A percentile compares a stretch with the other conserved stretches of the same genome.
These are phyloP conservation scores for Thelaira solivaga DNA, from an alignment of 2,888 invertebrate species.

Conservation along the genomic window DNA sequence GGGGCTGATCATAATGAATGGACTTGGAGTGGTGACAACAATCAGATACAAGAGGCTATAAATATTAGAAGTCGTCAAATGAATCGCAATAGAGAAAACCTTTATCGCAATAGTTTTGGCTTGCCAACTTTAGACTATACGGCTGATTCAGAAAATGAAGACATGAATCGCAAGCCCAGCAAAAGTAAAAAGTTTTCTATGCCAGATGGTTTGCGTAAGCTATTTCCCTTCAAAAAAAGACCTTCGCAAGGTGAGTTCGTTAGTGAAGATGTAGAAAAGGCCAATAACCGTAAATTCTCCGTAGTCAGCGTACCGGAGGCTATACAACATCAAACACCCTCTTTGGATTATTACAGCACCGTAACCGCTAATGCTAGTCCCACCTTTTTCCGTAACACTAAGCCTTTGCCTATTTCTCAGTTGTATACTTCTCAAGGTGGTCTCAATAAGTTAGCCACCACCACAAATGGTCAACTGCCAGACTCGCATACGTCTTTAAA, in stretches of 20 bases:
- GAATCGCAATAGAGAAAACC: slow-evolving; percentile 66
- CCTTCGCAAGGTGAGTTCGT: slow-evolving; percentile 67
- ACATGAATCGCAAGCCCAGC: slow-evolving; percentile 64
- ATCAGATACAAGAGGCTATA: slow-evolving; percentile 76
- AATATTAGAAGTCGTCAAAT: slow-evolving; percentile 71
- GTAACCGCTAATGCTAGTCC: slow-evolving; percentile 69
- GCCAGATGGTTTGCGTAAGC: slow-evolving; percentile 73
- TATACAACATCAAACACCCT: slow-evolving; percentile 60
- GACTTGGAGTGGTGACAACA: slow-evolving; percentile 77
- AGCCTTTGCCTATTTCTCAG: slow-evolving; percentile 41
- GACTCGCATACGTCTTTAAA: slow-evolving; percentile 44
- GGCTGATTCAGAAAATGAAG: slow-evolving; percentile 67
- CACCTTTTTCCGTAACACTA: slow-evolving; percentile 67
- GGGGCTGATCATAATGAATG: slow-evolving; percentile 72
- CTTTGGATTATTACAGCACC: slow-evolving; percentile 71
- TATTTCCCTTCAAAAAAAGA: slow-evolving; percentile 75
- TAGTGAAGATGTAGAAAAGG: slow-evolving; percentile 36
- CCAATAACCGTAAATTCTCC: slow-evolving; percentile 69
- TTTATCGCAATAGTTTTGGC: slow-evolving; percentile 64
- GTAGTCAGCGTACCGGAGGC: slow-evolving; percentile 73
- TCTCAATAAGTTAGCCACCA: slow-evolving; percentile 47
- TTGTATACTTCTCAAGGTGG: slow-evolving; percentile 49
- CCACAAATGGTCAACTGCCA: slow-evolving; percentile 13
- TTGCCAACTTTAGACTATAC: slow-evolving; percentile 64
- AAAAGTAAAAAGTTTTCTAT: slow-evolving; percentile 74